A percentile compares a stretch with the other conserved stretches of the same genome.
Conservation (phyloP, 2,797 vertebrate genomes). For the Semotilus atromaculatus region DNA sequence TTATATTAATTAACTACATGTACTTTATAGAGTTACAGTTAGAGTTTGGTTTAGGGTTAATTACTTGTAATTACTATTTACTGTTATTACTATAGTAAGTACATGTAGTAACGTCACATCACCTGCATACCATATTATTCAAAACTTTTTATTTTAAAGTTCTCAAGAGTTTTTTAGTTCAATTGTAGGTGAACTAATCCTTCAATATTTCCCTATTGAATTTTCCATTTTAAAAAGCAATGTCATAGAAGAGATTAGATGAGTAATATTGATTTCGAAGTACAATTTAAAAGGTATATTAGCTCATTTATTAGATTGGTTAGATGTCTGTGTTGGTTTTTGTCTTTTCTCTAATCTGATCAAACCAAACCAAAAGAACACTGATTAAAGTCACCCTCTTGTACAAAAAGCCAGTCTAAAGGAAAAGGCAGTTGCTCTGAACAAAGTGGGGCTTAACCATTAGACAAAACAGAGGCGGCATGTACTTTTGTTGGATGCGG, state of each 20-base stretch:
- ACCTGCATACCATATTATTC: neutral
- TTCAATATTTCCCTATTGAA: slow-evolving; percentile 12
- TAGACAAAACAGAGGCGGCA: slow-evolving; percentile 41
- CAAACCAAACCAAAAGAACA: slow-evolving; percentile 25
- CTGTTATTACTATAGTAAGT: neutral
- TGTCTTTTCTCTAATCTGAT: slow-evolving; percentile 28
- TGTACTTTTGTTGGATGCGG: slow-evolving; percentile 48
- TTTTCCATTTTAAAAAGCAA: slow-evolving; percentile 52
- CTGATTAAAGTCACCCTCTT: slow-evolving; percentile 47
- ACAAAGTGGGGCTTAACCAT: slow-evolving; percentile 36
- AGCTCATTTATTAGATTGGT: slow-evolving; percentile 38
- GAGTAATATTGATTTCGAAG: slow-evolving; percentile 27
- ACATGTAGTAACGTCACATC: neutral
- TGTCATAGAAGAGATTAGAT: slow-evolving; percentile 43
- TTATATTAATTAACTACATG: too few relatives aligned
- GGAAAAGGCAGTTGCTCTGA: slow-evolving; percentile 39
- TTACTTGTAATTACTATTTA: too few relatives aligned
- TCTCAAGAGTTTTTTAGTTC: neutral
- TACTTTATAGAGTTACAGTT: too few relatives aligned
- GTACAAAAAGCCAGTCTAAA: slow-evolving; percentile 22
- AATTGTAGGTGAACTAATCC: neutral
- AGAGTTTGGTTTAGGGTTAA: too few relatives aligned
- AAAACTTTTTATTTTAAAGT: neutral
- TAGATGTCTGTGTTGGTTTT: slow-evolving; percentile 33
- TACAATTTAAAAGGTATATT: slow-evolving; percentile 4